Evolutionary conservation across 35 echinoderm and acorn worm genomes (phyloP).

Genomic region (Apostichopus japonicus): DNA sequence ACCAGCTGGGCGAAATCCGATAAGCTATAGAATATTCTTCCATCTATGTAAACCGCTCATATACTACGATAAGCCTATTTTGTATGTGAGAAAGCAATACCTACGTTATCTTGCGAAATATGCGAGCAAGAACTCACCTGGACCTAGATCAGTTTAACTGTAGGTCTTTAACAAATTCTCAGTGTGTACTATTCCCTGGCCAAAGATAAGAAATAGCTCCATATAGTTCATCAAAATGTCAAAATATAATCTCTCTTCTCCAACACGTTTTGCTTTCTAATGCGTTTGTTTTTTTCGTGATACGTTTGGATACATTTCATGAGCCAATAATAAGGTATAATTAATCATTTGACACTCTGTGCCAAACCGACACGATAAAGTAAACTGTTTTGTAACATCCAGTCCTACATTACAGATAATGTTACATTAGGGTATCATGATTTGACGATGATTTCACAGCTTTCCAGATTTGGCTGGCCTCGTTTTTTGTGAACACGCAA

Average conservation of each 20-base stretch:
- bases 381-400: too few species aligned
- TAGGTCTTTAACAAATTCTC: not conserved
- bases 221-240: constrained; percentile 1
- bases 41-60: not conserved
- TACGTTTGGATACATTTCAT: not conserved
- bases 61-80: not conserved
- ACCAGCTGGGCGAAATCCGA: not conserved
- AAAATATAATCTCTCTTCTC: not conserved
- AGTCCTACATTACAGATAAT: too few species aligned
- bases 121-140: constrained; percentile 25
- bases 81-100: constrained; percentile 15
- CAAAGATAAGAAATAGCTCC: not conserved
- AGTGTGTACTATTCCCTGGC: not conserved
- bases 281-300: not conserved
- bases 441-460: too few species aligned
- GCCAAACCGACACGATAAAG: too few species aligned
- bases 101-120: constrained; percentile 22
- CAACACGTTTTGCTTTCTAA: not conserved
- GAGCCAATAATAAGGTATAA: not conserved
- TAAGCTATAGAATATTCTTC: not conserved
- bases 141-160: not conserved
- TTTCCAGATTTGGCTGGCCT: too few species aligned
- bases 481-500: too few species aligned
- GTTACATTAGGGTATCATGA: too few species aligned
- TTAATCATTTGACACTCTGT: too few species aligned